Evolutionary conservation across 2,888 invertebrate genomes (phyloP), one percentile per base, ranked within the genome.

Genomic region (Cheilosia urbana): DNA sequence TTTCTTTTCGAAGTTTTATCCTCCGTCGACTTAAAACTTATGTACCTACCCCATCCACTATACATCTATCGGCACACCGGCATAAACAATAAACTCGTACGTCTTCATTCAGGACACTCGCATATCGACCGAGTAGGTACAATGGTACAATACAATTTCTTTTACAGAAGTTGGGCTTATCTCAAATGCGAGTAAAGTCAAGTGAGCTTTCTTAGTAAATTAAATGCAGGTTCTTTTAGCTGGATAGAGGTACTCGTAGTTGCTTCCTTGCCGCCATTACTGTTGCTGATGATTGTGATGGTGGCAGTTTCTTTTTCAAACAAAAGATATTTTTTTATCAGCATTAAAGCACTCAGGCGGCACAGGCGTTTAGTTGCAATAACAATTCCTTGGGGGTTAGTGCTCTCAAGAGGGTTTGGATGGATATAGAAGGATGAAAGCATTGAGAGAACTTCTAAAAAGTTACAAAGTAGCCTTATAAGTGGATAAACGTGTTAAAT

Each of bases 401-500:
- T 66, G 11, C 27, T 60, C 34, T 53, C 24, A 34, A 51, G 34
- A 4, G 11, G 13, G 13, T 21, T 7, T 53, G 47, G 30, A 42
- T 19, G 37, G 40, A 13, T 53, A 21, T 53, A 21, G 42, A 15
- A 15, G 17, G 13, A 2, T 30, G 47, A 15, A 15, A 49, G 15
- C 11, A 24, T 19, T 17, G 47, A 30, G 42, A 27, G 37, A 49
- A 34, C 51, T 47, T 45, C 40, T 66, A 53, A 7, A 45, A 47
- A 58, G 27, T 24, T 24, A 24, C 51, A 62, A 66, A 53, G 40
- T 37, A 63, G 55, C 55, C 63, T 21, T 73, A 24, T 66, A 66
- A 79, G 79, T 66, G 79, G 45, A 79, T 65, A 73, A 66, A 73
- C 66, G 73, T 73, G 73, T 79, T 60, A 60, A 58, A 79, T 77